Percentiles rank a stretch among this genome's conserved stretches.
phyloP scores from a whole-genome alignment of 2,888 invertebrate species.

The Pseudolycoriella hygida region DNA sequence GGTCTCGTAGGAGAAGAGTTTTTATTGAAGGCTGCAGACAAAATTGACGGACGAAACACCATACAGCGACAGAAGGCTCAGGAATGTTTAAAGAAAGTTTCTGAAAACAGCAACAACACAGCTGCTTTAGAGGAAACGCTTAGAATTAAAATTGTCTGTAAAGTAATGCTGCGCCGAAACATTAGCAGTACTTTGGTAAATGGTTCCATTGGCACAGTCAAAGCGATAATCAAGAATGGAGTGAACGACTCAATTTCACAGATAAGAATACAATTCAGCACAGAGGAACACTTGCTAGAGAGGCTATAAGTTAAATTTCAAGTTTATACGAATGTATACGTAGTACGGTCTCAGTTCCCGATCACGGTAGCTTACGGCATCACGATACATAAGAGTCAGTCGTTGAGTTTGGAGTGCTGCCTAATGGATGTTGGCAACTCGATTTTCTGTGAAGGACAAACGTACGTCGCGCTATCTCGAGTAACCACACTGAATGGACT shows the following conservation, averaged over 20 bases:
- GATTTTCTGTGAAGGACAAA: not conserved
- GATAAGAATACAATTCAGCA: too few relatives aligned
- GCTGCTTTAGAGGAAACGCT: not conserved
- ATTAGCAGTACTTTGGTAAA: too few relatives aligned
- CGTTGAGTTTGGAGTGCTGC: not conserved
- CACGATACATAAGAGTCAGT: not conserved
- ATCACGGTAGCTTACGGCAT: too few relatives aligned
- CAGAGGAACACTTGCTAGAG: too few relatives aligned
- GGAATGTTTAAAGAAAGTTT: not conserved
- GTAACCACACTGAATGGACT: not conserved
- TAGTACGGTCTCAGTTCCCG: too few relatives aligned
- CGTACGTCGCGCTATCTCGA: not conserved
- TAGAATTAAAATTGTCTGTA: too few relatives aligned
- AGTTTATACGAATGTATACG: too few relatives aligned
- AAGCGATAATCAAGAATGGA: too few relatives aligned
- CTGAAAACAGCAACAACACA: not conserved
- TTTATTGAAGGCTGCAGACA: conserved; percentile 1
- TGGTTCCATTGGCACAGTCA: too few relatives aligned
- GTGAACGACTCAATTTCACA: too few relatives aligned
- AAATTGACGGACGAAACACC: conserved; percentile 1
- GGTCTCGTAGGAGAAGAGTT: not conserved
- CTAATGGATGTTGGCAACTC: not conserved
- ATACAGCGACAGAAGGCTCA: not conserved
- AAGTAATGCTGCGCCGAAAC: too few relatives aligned
- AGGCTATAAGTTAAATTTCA: too few relatives aligned